These are phyloP conservation scores for Bombus superbus DNA, from an alignment of 1,140 invertebrate genomes.

Conservation along the genomic window DNA sequence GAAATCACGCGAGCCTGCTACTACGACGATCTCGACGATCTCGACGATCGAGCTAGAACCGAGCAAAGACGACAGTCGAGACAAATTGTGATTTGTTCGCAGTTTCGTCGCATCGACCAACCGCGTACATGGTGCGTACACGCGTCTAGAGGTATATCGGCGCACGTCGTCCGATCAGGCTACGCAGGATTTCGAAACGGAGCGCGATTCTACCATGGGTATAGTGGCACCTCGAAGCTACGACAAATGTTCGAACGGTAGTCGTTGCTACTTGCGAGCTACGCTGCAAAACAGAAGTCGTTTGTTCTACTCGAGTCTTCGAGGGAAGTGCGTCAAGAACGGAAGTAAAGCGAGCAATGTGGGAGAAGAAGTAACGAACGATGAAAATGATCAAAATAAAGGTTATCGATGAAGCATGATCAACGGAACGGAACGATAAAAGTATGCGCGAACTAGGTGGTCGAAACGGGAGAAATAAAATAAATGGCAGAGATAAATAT, in stretches of 20 bases:
- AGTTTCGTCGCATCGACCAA: no score
- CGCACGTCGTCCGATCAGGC: slow-evolving; percentile 46
- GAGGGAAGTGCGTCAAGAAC: background rate
- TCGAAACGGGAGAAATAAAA: background rate
- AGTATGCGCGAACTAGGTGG: background rate
- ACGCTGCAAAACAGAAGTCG: slow-evolving; percentile 3
- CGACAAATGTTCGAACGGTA: slow-evolving; percentile 43
- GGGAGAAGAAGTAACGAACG: background rate
- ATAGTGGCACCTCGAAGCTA: slow-evolving; percentile 81
- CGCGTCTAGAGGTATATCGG: no score
- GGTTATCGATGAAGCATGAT: background rate
- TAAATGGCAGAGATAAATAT: background rate
- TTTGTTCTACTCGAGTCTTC: slow-evolving; percentile 1
- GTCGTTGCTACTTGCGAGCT: slow-evolving; percentile 14
- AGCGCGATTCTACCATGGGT: slow-evolving; percentile 76
- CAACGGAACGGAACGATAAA: background rate
- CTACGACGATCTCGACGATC: background rate
- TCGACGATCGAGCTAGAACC: background rate
- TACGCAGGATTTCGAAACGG: slow-evolving; percentile 70
- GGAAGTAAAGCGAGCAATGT: slow-evolving; percentile 1
- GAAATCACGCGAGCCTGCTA: slow-evolving; percentile 2
- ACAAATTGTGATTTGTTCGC: no score
- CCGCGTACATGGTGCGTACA: no score
- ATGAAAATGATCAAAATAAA: background rate
- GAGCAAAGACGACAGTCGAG: background rate